Base-by-base conservation (phyloP, 2,797 vertebrate genomes). In the Thaleichthys pacificus region DNA sequence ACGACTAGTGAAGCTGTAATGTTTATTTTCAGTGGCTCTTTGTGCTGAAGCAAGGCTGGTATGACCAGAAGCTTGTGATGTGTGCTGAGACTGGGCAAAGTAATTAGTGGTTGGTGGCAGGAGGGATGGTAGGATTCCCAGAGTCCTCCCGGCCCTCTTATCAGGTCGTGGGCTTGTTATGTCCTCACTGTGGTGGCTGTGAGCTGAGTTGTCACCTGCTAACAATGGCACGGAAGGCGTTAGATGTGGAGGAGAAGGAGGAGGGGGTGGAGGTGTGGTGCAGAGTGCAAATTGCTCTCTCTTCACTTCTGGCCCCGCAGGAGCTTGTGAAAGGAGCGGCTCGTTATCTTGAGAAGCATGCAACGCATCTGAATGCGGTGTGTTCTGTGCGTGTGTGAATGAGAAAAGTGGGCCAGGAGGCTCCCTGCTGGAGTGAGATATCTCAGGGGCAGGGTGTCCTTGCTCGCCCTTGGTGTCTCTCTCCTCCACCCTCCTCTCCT, bases 161-260 rank as follows among this genome's bases (percentile, higher is more conserved):
- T 51, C 66, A 19, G 67, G 68, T 3, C 24, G 58, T 72, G 73
- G 81, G 83, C 71, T 76, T 12, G 76, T 86, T 80, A 77, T 65
- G 5, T n/a, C 65, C 22, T 66, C 71, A 2, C 42, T 47, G 42
- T 47, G 12, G 42, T 49, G 28, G 17, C 69, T 57, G 49, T 61
- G 75, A 86, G 83, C 66, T 82, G 82, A 85, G 80, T 71, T 76
- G 75, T 84, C 82, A 77, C 79, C 74, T 79, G 74, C 56, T 24
- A 84, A 72, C 26, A 66, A n/a, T 17, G n/a, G 14, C 66, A 17
- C 22, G 9, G 11, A 24, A 8, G 21, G 68, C 32, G 30, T 73
- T 66, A 70, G 60, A 72, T 84, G 84, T 75, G 75, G 28, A 69
- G 12, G 60, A 14, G 21, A 17, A 8, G 58, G 61, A 71, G 84